Evolutionary conservation across 37 sponge, comb jelly and placozoan species (phyloP).

Genomic region (Theonella swinhoei): DNA sequence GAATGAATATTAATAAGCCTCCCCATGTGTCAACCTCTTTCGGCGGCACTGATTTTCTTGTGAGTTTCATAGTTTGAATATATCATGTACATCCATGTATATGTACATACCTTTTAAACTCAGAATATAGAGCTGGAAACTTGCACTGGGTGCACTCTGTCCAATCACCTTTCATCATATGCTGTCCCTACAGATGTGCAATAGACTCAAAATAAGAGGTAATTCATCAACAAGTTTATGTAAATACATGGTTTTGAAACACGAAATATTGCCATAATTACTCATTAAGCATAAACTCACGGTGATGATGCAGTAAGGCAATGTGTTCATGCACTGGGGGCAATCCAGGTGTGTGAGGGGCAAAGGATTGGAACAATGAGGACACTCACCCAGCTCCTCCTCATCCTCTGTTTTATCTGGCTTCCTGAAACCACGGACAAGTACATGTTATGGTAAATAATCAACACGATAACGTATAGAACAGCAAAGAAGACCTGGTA

Average conservation of each 20-base stretch:
- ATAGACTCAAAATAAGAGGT: background rate
- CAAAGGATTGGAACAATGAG: conserved; percentile 70
- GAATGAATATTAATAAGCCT: too few species aligned
- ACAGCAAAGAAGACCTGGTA: too few species aligned
- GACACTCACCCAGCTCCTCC: conserved; percentile 85
- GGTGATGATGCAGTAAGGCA: conserved; percentile 96
- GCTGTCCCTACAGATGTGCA: conserved; percentile 67
- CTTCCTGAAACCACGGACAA: conserved; percentile 60
- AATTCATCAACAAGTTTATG: too few species aligned
- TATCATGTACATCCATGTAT: background rate
- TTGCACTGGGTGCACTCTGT: conserved; percentile 85
- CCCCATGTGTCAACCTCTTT: too few species aligned
- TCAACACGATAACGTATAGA: too few species aligned
- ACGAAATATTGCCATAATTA: too few species aligned
- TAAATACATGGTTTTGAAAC: too few species aligned
- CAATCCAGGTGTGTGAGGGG: conserved; percentile 90
- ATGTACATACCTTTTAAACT: conserved; percentile 67
- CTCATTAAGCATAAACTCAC: too few species aligned
- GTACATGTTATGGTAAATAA: too few species aligned
- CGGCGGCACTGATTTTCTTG: too few species aligned
- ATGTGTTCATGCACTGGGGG: conserved; percentile 93
- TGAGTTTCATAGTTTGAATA: background rate
- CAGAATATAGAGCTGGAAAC: conserved; percentile 92
- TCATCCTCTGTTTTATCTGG: conserved; percentile 89
- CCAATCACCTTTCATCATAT: conserved; percentile 91